phyloP scores from a whole-genome alignment of 2,888 invertebrate species.

The Tetanocera ferruginea region DNA sequence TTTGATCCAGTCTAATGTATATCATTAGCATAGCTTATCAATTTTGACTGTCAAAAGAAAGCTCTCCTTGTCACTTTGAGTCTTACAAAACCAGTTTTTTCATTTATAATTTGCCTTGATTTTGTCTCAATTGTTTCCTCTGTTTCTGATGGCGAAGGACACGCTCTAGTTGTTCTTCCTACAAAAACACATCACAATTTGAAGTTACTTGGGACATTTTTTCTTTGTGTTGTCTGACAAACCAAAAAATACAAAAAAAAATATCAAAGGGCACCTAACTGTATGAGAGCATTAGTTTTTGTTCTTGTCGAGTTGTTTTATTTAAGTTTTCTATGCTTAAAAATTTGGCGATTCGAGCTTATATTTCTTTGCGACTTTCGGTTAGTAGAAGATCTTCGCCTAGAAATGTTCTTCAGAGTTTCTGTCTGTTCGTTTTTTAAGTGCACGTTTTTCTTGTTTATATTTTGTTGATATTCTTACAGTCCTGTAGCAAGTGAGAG shows the following conservation, averaged over 20 bases:
- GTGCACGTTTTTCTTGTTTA: constrained; percentile 20
- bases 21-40: too few species aligned
- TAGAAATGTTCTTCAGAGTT: neutral
- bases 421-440: neutral
- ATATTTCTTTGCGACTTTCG: neutral
- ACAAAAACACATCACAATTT: constrained; percentile 32
- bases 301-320: neutral
- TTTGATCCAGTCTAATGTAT: too few species aligned
- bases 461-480: neutral
- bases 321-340: neutral
- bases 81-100: too few species aligned
- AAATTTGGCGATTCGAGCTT: neutral
- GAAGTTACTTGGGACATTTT: constrained; percentile 26
- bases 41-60: neutral
- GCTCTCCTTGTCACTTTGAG: too few species aligned
- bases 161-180: constrained; percentile 17
- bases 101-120: neutral
- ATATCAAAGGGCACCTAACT: neutral
- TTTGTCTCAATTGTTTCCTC: neutral
- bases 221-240: neutral
- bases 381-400: neutral
- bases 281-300: neutral
- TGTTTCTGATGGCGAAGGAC: constrained; percentile 7
- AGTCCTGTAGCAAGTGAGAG: neutral
- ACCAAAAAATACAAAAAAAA: too few species aligned